phyloP scores from a whole-genome alignment of 1,140 invertebrate genomes.

The Tribolium castaneum region DNA sequence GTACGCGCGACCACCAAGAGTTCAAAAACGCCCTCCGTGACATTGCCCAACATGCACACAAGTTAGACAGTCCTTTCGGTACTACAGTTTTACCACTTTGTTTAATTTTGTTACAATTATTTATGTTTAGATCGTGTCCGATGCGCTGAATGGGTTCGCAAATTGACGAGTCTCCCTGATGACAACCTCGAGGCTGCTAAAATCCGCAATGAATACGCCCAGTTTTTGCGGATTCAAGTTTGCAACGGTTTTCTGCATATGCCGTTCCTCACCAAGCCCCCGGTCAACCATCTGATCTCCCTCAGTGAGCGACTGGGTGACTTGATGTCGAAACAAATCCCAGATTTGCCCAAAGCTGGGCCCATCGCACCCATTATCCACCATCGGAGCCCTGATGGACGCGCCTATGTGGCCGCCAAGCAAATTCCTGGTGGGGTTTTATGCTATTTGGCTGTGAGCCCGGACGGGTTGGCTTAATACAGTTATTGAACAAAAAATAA shows the following conservation, averaged over 20 bases:
- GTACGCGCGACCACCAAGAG: constrained; percentile 58
- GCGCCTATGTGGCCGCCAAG: constrained; percentile 65
- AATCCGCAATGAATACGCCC: constrained; percentile 66
- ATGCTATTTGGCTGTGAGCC: constrained; percentile 68
- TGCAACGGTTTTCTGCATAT: constrained; percentile 64
- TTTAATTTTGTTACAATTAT: constrained; percentile 16
- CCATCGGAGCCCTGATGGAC: constrained; percentile 66
- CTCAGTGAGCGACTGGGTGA: constrained; percentile 64
- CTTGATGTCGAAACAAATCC: constrained; percentile 60
- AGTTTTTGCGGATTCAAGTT: constrained; percentile 66
- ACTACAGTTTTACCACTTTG: not conserved
- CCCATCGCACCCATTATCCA: constrained; percentile 64
- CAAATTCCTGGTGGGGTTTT: constrained; percentile 65
- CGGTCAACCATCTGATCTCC: constrained; percentile 52
- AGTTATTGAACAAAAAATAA: constrained; percentile 28
- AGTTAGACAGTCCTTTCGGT: constrained; percentile 61
- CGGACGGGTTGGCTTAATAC: constrained; percentile 60
- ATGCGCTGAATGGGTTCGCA: constrained; percentile 66
- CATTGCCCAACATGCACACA: constrained; percentile 58
- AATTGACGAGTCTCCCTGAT: constrained; percentile 62
- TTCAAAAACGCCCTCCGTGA: constrained; percentile 60
- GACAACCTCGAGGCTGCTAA: constrained; percentile 64
- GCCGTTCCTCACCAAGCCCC: constrained; percentile 64
- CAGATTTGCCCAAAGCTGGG: constrained; percentile 63
- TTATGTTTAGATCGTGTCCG: constrained; percentile 65